Base-by-base conservation (phyloP, 2,797 vertebrate genomes). In the Emys orbicularis region DNA sequence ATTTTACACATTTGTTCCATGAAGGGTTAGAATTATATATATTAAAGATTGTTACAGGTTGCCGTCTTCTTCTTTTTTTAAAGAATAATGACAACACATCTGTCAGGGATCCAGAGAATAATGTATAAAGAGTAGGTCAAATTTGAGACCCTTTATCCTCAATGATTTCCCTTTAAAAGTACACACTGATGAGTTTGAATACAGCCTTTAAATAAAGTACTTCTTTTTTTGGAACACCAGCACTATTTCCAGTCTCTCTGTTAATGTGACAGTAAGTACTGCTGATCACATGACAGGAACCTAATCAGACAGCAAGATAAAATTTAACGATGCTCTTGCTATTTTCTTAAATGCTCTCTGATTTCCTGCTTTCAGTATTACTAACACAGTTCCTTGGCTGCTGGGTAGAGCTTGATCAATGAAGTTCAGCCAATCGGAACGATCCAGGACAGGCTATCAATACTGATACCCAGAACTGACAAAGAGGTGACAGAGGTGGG, bases 11-110 rank as follows among this genome's bases (percentile, higher is more conserved):
- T 76, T 76, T 47, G 25, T 15, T 76, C 12, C 23, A 27, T 29
- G 41, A 74, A 27, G 12, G 11, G 81, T 81, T 79, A 92, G 56
- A 95, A 89, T 1, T 1, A n/a, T 8, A 2, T 50, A 11, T 79
- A 83, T 85, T 87, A 92, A 19, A 91, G 61, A 37, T 59, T 87
- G 91, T 87, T 91, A 90, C 96, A 95, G 23, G 90, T 86, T 91
- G 91, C 97, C 94, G 27, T 87, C 79, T 57, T 50, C 50, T 50
- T 50, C 5, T 12, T 87, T 79, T 85, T 87, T 79, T 85, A 94
- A 84, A 53, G 79, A 87, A 88, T 91, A 87, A 86, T 37, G 87
- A 93, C 90, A 68, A n/a, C 68, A 2, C 0, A 92, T 81, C 61
- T 81, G 31, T n/a, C 15, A 59, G 49, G 90, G 53, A 87, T 54